Percentiles rank a stretch among this genome's conserved stretches.
Conservation (phyloP, 2,888 invertebrate genomes). For the Argyresthia goedartella region DNA sequence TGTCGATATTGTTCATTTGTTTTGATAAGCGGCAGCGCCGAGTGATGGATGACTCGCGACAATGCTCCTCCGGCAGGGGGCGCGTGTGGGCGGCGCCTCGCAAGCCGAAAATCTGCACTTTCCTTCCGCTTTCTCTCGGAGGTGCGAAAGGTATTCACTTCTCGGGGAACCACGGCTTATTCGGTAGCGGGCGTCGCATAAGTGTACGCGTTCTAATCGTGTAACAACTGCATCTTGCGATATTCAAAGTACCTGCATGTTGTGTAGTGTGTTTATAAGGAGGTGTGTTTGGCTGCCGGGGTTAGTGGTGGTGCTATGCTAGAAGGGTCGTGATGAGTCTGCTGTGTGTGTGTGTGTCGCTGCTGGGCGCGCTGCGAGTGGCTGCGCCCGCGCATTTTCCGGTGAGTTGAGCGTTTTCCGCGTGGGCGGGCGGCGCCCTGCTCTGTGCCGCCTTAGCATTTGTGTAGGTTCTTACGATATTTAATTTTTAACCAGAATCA, state of each 20-base stretch:
- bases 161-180: constrained; percentile 53
- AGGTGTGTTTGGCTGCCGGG: constrained; percentile 22
- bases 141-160: constrained; percentile 63
- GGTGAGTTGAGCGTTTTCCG: constrained; percentile 43
- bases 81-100: constrained; percentile 60
- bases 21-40: constrained; percentile 37
- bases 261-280: constrained; percentile 45
- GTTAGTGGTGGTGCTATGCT: constrained; percentile 34
- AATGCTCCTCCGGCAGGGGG: constrained; percentile 51
- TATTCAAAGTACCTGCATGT: constrained; percentile 67
- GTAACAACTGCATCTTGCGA: constrained; percentile 42
- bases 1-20: constrained; percentile 37
- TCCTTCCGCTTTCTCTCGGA: constrained; percentile 69
- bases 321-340: constrained; percentile 37
- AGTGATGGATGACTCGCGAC: constrained; percentile 61
- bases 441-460: constrained; percentile 14
- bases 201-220: constrained; percentile 63
- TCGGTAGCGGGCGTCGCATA: constrained; percentile 64
- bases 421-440: constrained; percentile 16
- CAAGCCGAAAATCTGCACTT: constrained; percentile 67
- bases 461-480: background rate
- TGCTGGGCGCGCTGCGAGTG: constrained; percentile 47
- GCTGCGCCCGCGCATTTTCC: constrained; percentile 63
- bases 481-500: background rate
- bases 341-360: constrained; percentile 34